Base-by-base conservation (phyloP, 2,797 vertebrate genomes). In the Miichthys miiuy region DNA sequence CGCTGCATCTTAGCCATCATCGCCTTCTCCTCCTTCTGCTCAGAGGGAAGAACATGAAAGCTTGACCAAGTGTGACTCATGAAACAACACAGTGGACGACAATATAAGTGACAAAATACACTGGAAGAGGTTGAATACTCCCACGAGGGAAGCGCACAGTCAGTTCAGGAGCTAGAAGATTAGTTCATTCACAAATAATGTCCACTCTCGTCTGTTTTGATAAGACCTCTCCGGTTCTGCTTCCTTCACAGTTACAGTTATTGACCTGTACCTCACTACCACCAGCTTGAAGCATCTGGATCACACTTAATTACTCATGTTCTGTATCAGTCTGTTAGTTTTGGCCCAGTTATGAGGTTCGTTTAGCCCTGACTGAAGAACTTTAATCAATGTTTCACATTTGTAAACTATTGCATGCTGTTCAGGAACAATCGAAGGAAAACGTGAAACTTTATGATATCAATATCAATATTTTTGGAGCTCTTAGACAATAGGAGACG, bases 21-120 rank as follows among this genome's bases (percentile, higher is more conserved):
- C 73, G 97, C 97, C 86, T 98, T 98, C 91, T 98, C 97, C 76
- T 98, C 97, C 92, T 98, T 99, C 97, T 99, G 92, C 51, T 87
- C 61, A 0, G 57, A 81, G 71, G 5, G 0, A 86, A 81, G 61
- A 88, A 87, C 74, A 89, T 44, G 6, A 83, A 73, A 80, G 72
- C 75, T 78, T 72, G 68, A 88, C 82, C 79, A 84, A 80, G 81
- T 88, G 90, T 38, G 34, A 38, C 82, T 84, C 84, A 69, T 34
- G 7, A 77, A 71, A 73, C 79, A 63, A 71, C 79, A 58, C 67
- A 46, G 72, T 21, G 68, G 57, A 80, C 20, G 56, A 52, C 61
- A 72, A 77, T 60, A 60, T 2, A 58, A 73, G 62, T 63, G 68
- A 75, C 70, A 50, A 23, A 60, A 60, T 16, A 61, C 57, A 30